Conservation (phyloP, 2,888 invertebrate species). For the Ptychoptera contaminata region DNA sequence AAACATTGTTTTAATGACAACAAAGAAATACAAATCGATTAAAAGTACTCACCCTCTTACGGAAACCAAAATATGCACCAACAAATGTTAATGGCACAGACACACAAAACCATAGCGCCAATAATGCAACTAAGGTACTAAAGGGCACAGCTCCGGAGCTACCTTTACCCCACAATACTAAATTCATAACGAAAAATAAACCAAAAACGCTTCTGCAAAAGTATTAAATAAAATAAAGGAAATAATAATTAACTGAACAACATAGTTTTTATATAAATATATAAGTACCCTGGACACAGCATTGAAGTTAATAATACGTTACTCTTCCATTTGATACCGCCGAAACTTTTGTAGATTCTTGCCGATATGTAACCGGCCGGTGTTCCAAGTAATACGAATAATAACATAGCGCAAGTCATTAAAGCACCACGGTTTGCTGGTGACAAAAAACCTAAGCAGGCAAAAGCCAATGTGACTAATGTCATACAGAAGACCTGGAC, state of each 20-base stretch:
- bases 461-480: slow-evolving; percentile 88
- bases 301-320: slow-evolving; percentile 93
- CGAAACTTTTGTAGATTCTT: slow-evolving; percentile 95
- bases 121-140: slow-evolving; percentile 81
- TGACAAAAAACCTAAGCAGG: slow-evolving; percentile 96
- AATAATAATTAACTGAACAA: too few species aligned
- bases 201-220: slow-evolving; percentile 75
- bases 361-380: slow-evolving; percentile 96
- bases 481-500: slow-evolving; percentile 93
- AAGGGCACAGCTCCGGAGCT: slow-evolving; percentile 97
- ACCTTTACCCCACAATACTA: slow-evolving; percentile 88
- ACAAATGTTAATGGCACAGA: slow-evolving; percentile 95
- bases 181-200: slow-evolving; percentile 94
- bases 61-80: slow-evolving; percentile 97
- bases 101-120: slow-evolving; percentile 96
- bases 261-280: not conserved
- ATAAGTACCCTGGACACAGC: slow-evolving; percentile 82
- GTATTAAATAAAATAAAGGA: slow-evolving; percentile 10
- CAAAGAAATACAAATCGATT: not conserved
- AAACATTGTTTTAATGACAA: slow-evolving; percentile 3
- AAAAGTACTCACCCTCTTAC: slow-evolving; percentile 63
- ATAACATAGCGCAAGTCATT: slow-evolving; percentile 95
- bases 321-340: slow-evolving; percentile 96
- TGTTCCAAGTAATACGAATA: slow-evolving; percentile 93
- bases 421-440: slow-evolving; percentile 96